phyloP scores from a whole-genome alignment of 2,797 vertebrate species.

The Acropternis orthonyx region DNA sequence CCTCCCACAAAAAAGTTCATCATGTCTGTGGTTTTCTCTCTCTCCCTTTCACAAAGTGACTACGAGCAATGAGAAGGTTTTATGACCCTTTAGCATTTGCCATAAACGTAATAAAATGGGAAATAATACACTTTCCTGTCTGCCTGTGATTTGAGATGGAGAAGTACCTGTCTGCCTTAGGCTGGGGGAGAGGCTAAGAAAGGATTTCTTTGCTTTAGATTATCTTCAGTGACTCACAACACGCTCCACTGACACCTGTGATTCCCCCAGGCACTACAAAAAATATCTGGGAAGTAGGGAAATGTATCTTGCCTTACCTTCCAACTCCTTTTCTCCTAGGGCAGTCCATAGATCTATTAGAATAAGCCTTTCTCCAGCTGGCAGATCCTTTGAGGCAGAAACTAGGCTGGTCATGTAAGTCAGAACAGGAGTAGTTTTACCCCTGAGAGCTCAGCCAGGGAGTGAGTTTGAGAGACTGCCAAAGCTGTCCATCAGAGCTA shows the following conservation, averaged over 20 bases:
- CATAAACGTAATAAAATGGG: neutral
- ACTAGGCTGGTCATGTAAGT: conserved; percentile 33
- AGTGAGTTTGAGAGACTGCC: neutral
- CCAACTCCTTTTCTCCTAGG: conserved; percentile 59
- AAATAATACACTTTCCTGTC: neutral
- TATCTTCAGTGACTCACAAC: neutral
- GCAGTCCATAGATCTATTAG: conserved; percentile 65
- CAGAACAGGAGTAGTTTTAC: neutral
- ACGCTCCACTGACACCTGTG: neutral
- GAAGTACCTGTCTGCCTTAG: neutral
- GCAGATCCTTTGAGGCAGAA: conserved; percentile 59
- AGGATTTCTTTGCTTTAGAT: neutral
- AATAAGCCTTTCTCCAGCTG: conserved; percentile 59
- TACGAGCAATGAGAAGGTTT: neutral
- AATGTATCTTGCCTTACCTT: conserved; percentile 66
- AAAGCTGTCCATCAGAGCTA: conserved; percentile 3
- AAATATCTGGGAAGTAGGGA: conserved; percentile 41
- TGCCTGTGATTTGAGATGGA: neutral
- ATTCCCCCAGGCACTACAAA: neutral
- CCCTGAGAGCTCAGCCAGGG: conserved; percentile 10
- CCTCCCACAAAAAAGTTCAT: neutral
- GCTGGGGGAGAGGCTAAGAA: neutral
- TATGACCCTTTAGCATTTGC: neutral
- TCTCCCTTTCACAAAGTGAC: neutral
- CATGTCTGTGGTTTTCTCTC: neutral